Conservation (phyloP, 2,888 invertebrate species). For the Linnaemya tessellans region DNA sequence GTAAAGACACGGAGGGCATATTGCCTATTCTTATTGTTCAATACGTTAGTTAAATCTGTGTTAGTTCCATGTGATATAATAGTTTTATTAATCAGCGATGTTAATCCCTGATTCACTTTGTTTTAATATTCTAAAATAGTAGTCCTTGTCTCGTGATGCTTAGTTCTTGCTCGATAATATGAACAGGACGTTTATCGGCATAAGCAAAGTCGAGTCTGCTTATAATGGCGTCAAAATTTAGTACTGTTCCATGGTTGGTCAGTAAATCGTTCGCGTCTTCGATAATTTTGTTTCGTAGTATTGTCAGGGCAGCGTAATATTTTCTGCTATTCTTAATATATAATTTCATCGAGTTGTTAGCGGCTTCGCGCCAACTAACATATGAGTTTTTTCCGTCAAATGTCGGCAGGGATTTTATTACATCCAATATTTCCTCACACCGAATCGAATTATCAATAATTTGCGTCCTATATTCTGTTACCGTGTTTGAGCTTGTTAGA, state of each 20-base stretch:
- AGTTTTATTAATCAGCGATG: conserved; percentile 10
- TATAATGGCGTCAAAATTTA: too few species aligned
- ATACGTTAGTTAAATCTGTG: too few species aligned
- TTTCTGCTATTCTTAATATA: not conserved
- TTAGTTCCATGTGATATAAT: conserved; percentile 5
- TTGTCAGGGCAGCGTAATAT: not conserved
- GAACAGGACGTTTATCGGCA: conserved; percentile 57
- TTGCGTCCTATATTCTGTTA: conserved; percentile 11
- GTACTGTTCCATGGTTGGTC: not conserved
- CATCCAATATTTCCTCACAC: conserved; percentile 2
- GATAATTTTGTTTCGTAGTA: not conserved
- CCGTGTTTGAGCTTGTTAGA: conserved; percentile 17
- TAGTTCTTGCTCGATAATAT: conserved; percentile 63
- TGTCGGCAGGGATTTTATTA: conserved; percentile 1
- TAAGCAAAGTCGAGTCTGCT: conserved; percentile 55
- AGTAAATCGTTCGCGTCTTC: not conserved
- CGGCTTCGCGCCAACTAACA: too few species aligned
- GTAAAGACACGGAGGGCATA: not conserved
- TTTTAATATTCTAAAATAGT: conserved; percentile 40
- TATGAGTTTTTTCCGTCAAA: too few species aligned
- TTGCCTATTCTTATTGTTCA: not conserved
- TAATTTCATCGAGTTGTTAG: not conserved
- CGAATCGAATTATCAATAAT: conserved; percentile 6
- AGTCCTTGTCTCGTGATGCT: conserved; percentile 55
- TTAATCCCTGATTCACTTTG: too few species aligned